Evolutionary conservation across 1,140 invertebrate species (phyloP).

Genomic region (Lepidurus packardi): DNA sequence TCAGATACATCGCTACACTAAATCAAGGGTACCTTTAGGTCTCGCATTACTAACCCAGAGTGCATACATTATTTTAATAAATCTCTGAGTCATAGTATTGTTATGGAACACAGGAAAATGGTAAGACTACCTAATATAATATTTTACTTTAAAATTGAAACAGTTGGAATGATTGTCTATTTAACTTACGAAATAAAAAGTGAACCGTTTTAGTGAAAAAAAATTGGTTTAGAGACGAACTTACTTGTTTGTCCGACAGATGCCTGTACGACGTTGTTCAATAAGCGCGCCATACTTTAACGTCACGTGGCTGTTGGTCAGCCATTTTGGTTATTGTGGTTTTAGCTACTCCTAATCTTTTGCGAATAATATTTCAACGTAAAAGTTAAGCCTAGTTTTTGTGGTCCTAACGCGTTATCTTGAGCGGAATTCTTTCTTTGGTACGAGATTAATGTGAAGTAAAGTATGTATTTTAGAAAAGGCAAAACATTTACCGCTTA

Average conservation of each 20-base stretch:
- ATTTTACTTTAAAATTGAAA: neutral
- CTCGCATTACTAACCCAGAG: conserved; percentile 7
- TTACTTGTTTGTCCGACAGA: neutral
- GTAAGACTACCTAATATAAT: no score
- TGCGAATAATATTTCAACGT: neutral
- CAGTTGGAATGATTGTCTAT: neutral
- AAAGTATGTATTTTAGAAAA: no score
- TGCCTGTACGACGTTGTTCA: neutral
- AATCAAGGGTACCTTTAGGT: conserved; percentile 24
- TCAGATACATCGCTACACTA: neutral
- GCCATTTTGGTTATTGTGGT: neutral
- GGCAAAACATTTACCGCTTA: no score
- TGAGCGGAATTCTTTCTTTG: neutral
- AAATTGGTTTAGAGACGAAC: neutral
- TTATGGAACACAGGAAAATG: no score
- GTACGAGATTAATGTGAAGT: no score
- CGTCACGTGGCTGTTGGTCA: neutral
- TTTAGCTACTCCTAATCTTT: neutral
- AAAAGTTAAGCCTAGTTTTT: neutral
- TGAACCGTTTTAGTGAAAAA: neutral
- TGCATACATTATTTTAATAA: no score
- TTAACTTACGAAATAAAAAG: neutral
- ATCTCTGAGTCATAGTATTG: no score
- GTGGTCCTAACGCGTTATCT: neutral
- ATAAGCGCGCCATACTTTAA: neutral